phyloP scores from a whole-genome alignment of 2,888 invertebrate genomes.

The Xanthostigma xanthostigma region DNA sequence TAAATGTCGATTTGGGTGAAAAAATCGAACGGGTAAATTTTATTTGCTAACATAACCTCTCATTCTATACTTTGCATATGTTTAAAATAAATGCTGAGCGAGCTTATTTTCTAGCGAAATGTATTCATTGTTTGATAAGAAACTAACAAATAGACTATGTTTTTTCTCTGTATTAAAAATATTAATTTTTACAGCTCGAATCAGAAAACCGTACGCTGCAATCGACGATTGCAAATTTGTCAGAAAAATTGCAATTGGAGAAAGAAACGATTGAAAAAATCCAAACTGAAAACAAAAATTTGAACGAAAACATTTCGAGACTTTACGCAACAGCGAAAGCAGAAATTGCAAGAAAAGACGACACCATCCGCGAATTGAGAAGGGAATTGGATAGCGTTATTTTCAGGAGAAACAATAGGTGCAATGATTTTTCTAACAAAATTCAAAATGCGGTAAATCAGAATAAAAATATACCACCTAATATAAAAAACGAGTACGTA shows the following conservation, averaged over 20 bases:
- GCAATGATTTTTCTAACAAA: too few relatives aligned
- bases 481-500: too few relatives aligned
- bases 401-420: conserved; percentile 18
- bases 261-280: conserved; percentile 18
- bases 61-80: not conserved
- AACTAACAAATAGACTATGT: too few relatives aligned
- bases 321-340: conserved; percentile 31
- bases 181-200: conserved; percentile 19
- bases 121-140: too few relatives aligned
- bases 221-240: conserved; percentile 17
- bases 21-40: conserved; percentile 17
- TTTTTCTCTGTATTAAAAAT: not conserved
- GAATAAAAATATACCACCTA: too few relatives aligned
- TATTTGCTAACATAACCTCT: conserved; percentile 10
- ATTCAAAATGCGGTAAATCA: too few relatives aligned
- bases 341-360: conserved; percentile 33
- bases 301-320: conserved; percentile 30
- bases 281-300: conserved; percentile 21
- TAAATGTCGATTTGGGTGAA: conserved; percentile 20
- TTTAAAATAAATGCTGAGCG: too few relatives aligned
- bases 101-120: too few relatives aligned
- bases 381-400: conserved; percentile 23
- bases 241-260: conserved; percentile 17
- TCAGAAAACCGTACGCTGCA: conserved; percentile 16
- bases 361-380: conserved; percentile 28